Percentiles rank a stretch among this genome's conserved stretches.
Conservation (phyloP, 2,888 invertebrate species). For the Oligia fasciuncula region DNA sequence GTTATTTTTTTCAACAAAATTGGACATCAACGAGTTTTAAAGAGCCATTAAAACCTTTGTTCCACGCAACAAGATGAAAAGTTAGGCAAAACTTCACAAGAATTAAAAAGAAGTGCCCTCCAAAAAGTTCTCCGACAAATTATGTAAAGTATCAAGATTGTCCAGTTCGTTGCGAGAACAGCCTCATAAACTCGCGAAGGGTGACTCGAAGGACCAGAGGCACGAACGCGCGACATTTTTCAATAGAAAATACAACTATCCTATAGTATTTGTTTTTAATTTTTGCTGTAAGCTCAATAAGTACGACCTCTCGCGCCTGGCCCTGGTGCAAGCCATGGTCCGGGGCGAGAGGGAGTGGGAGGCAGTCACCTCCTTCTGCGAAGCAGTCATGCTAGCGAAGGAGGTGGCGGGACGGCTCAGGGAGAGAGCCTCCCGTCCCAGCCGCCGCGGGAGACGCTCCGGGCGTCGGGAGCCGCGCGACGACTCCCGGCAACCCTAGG, state of each 20-base stretch:
- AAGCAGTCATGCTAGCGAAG: too few relatives aligned
- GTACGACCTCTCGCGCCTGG: too few relatives aligned
- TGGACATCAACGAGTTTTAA: neutral
- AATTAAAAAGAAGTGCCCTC: conserved; percentile 8
- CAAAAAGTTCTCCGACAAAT: conserved; percentile 25
- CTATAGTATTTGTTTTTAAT: too few relatives aligned
- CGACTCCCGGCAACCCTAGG: too few relatives aligned
- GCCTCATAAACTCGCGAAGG: conserved; percentile 24
- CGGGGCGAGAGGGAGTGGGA: too few relatives aligned
- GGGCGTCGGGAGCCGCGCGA: too few relatives aligned
- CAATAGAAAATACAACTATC: neutral
- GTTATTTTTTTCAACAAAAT: neutral
- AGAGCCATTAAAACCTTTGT: neutral
- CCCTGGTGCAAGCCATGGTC: too few relatives aligned
- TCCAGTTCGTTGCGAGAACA: conserved; percentile 21
- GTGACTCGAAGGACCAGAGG: conserved; percentile 17
- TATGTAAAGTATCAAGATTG: conserved; percentile 34
- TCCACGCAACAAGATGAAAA: conserved; percentile 4
- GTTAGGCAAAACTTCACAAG: conserved; percentile 5
- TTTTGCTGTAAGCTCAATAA: too few relatives aligned
- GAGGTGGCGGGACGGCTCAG: too few relatives aligned
- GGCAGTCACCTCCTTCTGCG: too few relatives aligned
- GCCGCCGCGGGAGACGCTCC: too few relatives aligned
- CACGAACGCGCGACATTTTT: neutral
- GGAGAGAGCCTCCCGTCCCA: too few relatives aligned